These are phyloP conservation scores for Auanema sp. DNA, from an alignment of 2,888 invertebrate species.

Conservation along the genomic window DNA sequence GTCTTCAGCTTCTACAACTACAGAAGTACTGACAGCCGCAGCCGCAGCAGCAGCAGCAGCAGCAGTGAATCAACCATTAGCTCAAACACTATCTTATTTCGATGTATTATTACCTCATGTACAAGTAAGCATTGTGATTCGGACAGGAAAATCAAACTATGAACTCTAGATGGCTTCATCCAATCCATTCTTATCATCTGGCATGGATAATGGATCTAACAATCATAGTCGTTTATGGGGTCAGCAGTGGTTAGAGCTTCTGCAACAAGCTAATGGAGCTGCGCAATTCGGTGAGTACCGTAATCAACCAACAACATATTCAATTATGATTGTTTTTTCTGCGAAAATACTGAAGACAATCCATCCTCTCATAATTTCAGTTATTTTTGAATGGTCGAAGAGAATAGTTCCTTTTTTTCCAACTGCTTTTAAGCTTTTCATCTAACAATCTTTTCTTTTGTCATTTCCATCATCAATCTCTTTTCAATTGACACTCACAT, in stretches of 20 bases:
- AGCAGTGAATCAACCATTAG: constrained; percentile 22
- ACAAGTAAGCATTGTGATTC: constrained; percentile 35
- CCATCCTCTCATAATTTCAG: too few species aligned
- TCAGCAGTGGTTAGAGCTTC: constrained; percentile 54
- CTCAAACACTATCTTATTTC: constrained; percentile 55
- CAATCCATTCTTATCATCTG: constrained; percentile 47
- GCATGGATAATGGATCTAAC: constrained; percentile 19
- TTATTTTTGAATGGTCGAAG: too few species aligned
- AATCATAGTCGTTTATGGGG: constrained; percentile 40
- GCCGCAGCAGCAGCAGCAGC: background rate
- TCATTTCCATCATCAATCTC: too few species aligned
- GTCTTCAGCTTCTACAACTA: too few species aligned
- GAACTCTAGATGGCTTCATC: constrained; percentile 51
- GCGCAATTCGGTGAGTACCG: constrained; percentile 40
- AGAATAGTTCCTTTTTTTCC: too few species aligned
- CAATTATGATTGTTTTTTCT: too few species aligned
- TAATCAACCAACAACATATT: too few species aligned
- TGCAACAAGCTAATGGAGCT: constrained; percentile 44
- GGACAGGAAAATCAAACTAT: background rate
- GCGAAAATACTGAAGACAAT: too few species aligned
- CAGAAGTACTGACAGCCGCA: too few species aligned
- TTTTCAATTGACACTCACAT: too few species aligned
- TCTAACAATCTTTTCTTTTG: too few species aligned
- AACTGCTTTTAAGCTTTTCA: too few species aligned
- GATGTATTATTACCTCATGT: constrained; percentile 61